Evolutionary conservation across 2,797 vertebrate genomes (phyloP).

Genomic region (Neosilurus hyrtlii): DNA sequence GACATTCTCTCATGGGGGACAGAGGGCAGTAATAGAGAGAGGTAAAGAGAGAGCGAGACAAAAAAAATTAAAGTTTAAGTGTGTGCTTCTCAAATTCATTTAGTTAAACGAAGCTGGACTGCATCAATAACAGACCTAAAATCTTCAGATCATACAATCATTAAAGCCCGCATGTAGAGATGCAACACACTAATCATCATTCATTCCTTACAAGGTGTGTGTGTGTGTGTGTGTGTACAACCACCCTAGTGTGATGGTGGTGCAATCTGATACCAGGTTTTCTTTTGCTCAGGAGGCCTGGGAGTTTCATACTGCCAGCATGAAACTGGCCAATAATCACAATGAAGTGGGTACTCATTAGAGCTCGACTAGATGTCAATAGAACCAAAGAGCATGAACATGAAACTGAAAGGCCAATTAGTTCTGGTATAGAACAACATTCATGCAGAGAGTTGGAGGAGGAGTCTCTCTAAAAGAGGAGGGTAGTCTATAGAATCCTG

Average conservation of each 20-base stretch:
- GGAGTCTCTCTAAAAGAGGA: constrained; percentile 31
- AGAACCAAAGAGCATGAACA: constrained; percentile 35
- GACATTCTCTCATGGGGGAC: constrained; percentile 31
- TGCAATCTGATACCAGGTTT: constrained; percentile 50
- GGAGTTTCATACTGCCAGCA: constrained; percentile 37
- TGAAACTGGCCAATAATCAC: constrained; percentile 39
- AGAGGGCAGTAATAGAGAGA: not conserved
- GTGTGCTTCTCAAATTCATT: not conserved
- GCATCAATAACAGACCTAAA: not conserved
- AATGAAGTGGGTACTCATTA: constrained; percentile 29
- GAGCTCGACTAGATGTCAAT: constrained; percentile 36
- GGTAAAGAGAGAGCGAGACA: not conserved
- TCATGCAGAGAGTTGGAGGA: constrained; percentile 43
- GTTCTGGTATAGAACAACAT: constrained; percentile 48
- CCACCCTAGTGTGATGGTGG: constrained; percentile 21
- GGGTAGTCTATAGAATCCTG: constrained; percentile 4
- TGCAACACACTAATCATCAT: constrained; percentile 33
- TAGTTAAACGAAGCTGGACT: not conserved
- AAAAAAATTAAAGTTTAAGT: not conserved
- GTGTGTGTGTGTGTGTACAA: not conserved
- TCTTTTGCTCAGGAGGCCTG: constrained; percentile 37
- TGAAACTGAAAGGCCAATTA: constrained; percentile 52
- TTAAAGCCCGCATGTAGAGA: not conserved
- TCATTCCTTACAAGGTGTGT: constrained; percentile 28
- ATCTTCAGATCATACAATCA: not conserved